These are phyloP conservation scores for Cephus runcator DNA, from an alignment of 2,888 invertebrate genomes.

Conservation along the genomic window DNA sequence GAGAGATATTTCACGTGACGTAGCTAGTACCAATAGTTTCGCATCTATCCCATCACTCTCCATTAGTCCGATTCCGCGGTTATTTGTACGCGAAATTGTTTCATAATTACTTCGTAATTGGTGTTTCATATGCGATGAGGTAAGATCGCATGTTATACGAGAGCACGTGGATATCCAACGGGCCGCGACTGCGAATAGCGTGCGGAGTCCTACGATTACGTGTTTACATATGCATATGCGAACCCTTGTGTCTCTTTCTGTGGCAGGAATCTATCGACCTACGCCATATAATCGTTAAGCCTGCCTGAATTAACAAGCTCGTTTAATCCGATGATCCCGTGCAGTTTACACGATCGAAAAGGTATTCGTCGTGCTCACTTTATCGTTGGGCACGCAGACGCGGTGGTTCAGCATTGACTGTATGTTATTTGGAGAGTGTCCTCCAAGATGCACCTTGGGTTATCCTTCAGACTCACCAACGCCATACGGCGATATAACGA, in stretches of 20 bases:
- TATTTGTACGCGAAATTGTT: constrained; percentile 53
- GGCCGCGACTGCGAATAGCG: background rate
- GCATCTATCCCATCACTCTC: constrained; percentile 32
- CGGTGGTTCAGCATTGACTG: background rate
- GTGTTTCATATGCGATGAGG: constrained; percentile 41
- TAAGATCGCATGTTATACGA: constrained; percentile 50
- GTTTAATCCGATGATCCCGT: background rate
- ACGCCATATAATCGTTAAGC: background rate
- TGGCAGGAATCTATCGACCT: background rate
- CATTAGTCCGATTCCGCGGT: constrained; percentile 38
- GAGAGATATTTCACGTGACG: background rate
- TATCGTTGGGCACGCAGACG: background rate
- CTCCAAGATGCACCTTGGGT: background rate
- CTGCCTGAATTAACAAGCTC: background rate
- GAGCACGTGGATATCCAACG: background rate
- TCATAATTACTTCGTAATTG: constrained; percentile 55
- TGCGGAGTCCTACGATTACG: background rate
- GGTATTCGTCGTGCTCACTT: background rate
- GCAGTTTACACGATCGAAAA: background rate
- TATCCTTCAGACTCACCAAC: background rate
- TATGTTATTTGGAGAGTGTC: background rate
- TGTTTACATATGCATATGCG: background rate
- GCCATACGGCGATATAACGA: background rate
- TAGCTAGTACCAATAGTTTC: background rate
- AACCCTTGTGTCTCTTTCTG: background rate